Percentiles rank a stretch among this genome's conserved stretches.
Evolutionary conservation across 2,797 vertebrate species (phyloP).

Genomic region (Mormyrops boulengeri): DNA sequence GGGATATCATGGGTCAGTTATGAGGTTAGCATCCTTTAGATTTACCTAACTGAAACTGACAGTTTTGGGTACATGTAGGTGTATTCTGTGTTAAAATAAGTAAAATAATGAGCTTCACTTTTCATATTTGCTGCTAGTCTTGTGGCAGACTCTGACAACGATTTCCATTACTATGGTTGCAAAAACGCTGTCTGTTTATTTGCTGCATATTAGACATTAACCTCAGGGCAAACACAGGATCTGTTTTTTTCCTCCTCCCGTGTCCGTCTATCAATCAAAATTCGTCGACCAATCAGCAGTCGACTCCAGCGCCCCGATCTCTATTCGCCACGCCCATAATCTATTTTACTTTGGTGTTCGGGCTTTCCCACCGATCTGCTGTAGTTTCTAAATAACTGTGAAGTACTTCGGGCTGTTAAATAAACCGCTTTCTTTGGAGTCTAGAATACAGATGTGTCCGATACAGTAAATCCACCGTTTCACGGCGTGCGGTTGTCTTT

Average conservation of each 20-base stretch:
- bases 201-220: conserved; percentile 2
- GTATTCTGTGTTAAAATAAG: neutral
- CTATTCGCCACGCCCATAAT: neutral
- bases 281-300: neutral
- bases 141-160: neutral
- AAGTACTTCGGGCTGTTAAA: neutral
- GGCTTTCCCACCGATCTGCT: neutral
- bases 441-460: too few relatives aligned
- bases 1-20: neutral
- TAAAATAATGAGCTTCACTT: neutral
- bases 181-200: neutral
- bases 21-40: neutral
- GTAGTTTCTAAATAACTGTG: neutral
- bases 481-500: neutral
- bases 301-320: neutral
- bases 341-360: neutral
- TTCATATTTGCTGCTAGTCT: neutral
- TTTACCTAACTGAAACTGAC: neutral
- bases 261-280: neutral
- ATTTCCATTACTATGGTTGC: neutral
- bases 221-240: neutral
- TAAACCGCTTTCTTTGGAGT: neutral
- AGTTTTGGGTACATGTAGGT: neutral
- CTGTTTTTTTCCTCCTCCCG: neutral
- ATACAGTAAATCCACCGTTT: neutral